A percentile compares a stretch with the other conserved stretches of the same genome.
These are phyloP conservation scores for Zosterops borbonicus DNA, from an alignment of 2,113 vertebrate species.

Conservation along the genomic window DNA sequence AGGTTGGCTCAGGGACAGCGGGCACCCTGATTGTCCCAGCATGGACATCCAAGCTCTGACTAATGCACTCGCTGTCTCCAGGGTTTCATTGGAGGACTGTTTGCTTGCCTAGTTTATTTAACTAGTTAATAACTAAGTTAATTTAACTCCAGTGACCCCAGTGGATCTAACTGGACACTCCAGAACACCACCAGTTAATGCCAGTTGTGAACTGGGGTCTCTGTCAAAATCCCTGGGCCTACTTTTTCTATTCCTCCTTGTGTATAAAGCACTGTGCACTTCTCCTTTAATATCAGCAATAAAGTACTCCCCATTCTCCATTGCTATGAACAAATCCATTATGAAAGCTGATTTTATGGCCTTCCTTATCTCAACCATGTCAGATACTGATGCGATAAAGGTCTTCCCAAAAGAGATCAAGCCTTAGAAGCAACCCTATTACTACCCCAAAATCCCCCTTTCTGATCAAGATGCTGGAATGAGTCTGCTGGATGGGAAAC, in stretches of 20 bases:
- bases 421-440: not conserved
- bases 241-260: not conserved
- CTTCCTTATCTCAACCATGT: not conserved
- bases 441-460: not conserved
- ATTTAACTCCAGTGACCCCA: not conserved
- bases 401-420: not conserved
- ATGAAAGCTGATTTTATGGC: not conserved
- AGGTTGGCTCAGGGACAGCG: fast-evolving
- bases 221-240: not conserved
- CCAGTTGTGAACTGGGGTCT: not conserved
- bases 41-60: not conserved
- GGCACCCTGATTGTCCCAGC: not conserved
- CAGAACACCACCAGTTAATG: not conserved
- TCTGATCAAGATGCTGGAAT: not conserved
- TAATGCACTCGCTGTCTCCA: not conserved
- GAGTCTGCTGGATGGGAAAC: not conserved
- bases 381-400: not conserved
- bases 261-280: not conserved
- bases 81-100: not conserved
- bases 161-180: not conserved
- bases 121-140: too few species aligned
- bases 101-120: not conserved
- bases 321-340: not conserved
- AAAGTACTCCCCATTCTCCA: not conserved
- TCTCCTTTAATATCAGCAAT: not conserved